Base-by-base conservation (phyloP, 92 coral and sea anemone species). In the Anthopleura xanthogrammica region DNA sequence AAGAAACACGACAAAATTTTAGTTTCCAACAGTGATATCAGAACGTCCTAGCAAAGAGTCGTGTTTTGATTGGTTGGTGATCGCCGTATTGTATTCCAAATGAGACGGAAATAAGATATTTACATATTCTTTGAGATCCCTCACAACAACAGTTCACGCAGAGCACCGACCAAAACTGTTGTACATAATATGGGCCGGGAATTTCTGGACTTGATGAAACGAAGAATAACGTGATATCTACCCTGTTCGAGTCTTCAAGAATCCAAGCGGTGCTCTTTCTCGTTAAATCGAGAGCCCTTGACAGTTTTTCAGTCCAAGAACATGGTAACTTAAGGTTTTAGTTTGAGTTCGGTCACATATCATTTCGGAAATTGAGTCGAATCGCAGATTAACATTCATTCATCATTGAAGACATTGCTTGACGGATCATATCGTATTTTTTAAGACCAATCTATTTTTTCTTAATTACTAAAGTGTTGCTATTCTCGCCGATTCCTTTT, bases 41-140 rank as follows among this genome's bases (percentile, higher is more conserved):
- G 52, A 81, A 22, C 48, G 41, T 41, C 36, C 74, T n/a, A 29
- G 43, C 74, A 36, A 68, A 29, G 36, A 68, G 74, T 43, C 20
- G 40, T 12, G 60, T 16, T 50, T 66, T 81, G 77, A 81, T 81
- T 81, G 77, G 84, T 70, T 76, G 50, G 29, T 39, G 55, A 48
- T 70, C 22, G 39, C 54, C 74, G 74, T 64, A 81, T 66, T 81
- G 84, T 81, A 81, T 81, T 81, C 64, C 50, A 81, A 81, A 71
- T 81, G 58, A 42, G 64, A 79, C 71, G 71, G 82, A 79, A 79
- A 79, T 41, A 79, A 71, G 73, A 58, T 85, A 85, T 85, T 85
- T 85, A 85, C 88, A 85, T 85, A 85, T 78, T 85, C 83, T 55
- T 79, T 72, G 83, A 66, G 73, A 85, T 78, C 77, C 71, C 77